Evolutionary conservation across 2,113 vertebrate species (phyloP).

Genomic region (Cebidichthys violaceus): DNA sequence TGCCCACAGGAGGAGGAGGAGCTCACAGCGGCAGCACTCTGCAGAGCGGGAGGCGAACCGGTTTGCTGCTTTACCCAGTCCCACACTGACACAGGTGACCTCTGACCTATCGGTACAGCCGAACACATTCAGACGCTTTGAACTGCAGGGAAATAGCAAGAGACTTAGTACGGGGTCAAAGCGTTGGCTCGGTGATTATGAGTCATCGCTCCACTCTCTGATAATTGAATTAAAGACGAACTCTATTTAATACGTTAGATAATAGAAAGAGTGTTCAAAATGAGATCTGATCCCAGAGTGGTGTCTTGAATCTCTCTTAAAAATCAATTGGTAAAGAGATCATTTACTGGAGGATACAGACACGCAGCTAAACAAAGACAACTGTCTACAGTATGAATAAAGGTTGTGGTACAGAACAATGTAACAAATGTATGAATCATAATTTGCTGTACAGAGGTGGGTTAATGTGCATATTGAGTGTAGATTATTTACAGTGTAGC

Average conservation of each 20-base stretch:
- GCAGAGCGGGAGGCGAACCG: slow-evolving; percentile 34
- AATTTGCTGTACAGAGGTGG: background rate
- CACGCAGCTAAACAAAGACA: background rate
- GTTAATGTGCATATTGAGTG: background rate
- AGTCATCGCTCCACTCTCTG: background rate
- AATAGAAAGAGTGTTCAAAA: background rate
- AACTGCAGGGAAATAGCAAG: background rate
- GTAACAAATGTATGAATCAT: background rate
- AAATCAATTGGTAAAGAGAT: background rate
- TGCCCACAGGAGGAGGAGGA: slow-evolving; percentile 74
- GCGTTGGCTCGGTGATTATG: background rate
- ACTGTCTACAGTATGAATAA: background rate
- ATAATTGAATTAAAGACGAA: background rate
- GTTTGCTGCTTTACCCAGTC: slow-evolving; percentile 19
- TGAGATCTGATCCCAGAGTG: background rate
- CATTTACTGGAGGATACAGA: background rate
- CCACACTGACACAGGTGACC: slow-evolving; percentile 25
- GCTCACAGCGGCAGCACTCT: slow-evolving; percentile 59
- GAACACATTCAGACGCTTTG: background rate
- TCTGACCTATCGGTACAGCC: slow-evolving; percentile 6
- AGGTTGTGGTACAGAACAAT: background rate
- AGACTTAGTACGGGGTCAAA: background rate
- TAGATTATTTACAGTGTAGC: background rate
- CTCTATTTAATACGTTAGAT: background rate
- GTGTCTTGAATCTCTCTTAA: background rate